Evolutionary conservation across 2,888 invertebrate genomes (phyloP).

Genomic region (Nowickia ferox): DNA sequence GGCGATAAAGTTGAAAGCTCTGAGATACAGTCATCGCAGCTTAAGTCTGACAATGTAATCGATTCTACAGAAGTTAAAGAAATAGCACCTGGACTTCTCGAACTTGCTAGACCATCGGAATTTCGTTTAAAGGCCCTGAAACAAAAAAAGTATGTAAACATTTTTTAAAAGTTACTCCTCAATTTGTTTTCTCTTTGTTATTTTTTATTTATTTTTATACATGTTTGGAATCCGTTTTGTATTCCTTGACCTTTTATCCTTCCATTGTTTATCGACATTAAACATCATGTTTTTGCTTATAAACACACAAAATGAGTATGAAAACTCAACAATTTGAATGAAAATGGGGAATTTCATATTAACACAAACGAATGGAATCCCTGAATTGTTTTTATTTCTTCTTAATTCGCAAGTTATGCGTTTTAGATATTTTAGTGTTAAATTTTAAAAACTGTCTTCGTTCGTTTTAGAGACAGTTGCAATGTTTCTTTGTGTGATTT

Average conservation of each 20-base stretch:
- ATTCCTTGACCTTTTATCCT: constrained; percentile 8
- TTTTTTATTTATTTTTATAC: constrained; percentile 1
- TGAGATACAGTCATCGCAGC: constrained; percentile 72
- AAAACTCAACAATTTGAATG: neutral
- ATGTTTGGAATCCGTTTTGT: constrained; percentile 19
- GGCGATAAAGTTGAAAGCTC: constrained; percentile 76
- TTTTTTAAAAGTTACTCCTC: neutral
- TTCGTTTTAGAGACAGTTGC: too few species aligned
- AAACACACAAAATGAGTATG: neutral
- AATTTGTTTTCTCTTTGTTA: neutral
- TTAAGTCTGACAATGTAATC: constrained; percentile 69
- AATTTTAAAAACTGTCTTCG: too few species aligned
- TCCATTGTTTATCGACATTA: constrained; percentile 57
- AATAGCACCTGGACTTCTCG: constrained; percentile 79
- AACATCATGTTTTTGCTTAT: constrained; percentile 32
- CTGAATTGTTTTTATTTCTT: neutral
- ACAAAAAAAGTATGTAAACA: constrained; percentile 81
- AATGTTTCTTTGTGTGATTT: too few species aligned
- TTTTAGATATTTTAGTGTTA: too few species aligned
- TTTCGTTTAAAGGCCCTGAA: constrained; percentile 82
- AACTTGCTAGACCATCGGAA: constrained; percentile 83
- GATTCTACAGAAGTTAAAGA: constrained; percentile 77
- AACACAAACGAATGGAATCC: neutral
- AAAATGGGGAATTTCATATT: neutral
- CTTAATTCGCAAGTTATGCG: too few species aligned